phyloP scores from a whole-genome alignment of 1,140 invertebrate species.

The Drosophila oshimai region DNA sequence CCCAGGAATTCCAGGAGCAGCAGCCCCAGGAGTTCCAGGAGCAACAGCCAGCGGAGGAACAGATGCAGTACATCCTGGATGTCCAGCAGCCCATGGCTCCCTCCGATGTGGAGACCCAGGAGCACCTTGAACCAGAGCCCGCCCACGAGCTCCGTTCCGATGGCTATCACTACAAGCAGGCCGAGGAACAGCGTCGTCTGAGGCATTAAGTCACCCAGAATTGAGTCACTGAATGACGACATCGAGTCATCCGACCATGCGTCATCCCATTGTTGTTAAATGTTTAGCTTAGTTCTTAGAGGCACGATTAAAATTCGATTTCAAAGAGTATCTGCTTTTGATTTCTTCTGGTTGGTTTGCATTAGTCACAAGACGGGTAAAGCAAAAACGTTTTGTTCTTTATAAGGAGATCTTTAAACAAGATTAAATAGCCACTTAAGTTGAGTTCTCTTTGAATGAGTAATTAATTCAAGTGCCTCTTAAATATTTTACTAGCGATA shows the following conservation, averaged over 20 bases:
- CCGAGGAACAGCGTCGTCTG: slow-evolving; percentile 51
- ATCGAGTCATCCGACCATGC: background rate
- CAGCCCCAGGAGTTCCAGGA: slow-evolving; percentile 11
- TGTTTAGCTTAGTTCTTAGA: slow-evolving; percentile 56
- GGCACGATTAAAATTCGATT: slow-evolving; percentile 30
- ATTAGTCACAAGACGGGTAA: background rate
- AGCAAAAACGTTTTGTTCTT: background rate
- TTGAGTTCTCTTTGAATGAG: too few species aligned
- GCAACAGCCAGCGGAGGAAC: slow-evolving; percentile 17
- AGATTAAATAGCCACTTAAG: too few species aligned
- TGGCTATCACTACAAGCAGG: slow-evolving; percentile 74
- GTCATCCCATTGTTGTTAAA: slow-evolving; percentile 53
- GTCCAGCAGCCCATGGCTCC: slow-evolving; percentile 68
- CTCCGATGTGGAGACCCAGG: slow-evolving; percentile 52
- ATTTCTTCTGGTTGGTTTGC: background rate
- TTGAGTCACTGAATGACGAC: slow-evolving; percentile 15
- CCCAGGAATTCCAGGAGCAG: slow-evolving; percentile 3
- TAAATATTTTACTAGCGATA: too few species aligned
- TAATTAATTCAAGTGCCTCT: too few species aligned
- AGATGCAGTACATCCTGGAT: slow-evolving; percentile 65
- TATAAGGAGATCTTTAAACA: too few species aligned
- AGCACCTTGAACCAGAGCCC: slow-evolving; percentile 47
- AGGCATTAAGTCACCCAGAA: slow-evolving; percentile 45
- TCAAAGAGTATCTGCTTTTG: background rate
- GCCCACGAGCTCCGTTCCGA: slow-evolving; percentile 69